Evolutionary conservation across 2,888 invertebrate species (phyloP), one percentile per base, ranked within the genome.

Genomic region (Caenorhabditis sp.): DNA sequence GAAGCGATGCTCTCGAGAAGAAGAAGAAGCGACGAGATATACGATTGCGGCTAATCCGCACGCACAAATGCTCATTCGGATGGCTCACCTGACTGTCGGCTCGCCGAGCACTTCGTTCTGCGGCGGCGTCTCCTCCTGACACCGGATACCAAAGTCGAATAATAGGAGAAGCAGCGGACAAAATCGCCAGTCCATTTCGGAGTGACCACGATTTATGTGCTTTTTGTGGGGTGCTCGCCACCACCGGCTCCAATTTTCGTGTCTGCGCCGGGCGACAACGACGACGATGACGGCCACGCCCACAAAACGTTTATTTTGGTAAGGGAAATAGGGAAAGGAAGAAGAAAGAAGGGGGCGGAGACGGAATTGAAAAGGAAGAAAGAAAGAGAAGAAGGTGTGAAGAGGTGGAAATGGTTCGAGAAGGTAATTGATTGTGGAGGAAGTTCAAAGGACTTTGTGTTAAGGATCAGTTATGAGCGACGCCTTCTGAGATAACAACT

Each of bases 271-370:
- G 52, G 37, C 61, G 48, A 48, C 55, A 13, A 46, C 55, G 52
- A 68, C 32, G 26, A 63, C n/a, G 68, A 59, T 50, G 66, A 68
- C 39, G 50, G 58, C 52, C 68, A 68, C 68, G 68, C 68, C 68
- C 68, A 71, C 68, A 53, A 68, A 68, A 68, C 68, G 52, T 68
- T 68, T 68, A 68, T 68, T 68, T 66, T 56, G 63, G 46, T 39
- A 46, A 39, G 46, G 30, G 50, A 26, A 50, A 20, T n/a, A 48
- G 50, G 63, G 39, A 15, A 11, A 30, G 56, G 63, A 56, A 62
- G 20, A 20, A 24, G 17, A 58, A 5, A 43, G 43, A 58, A n/a
- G 11, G 24, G 2, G 26, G 46, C 1, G 39, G 39, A 39, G 39
- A 32, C 20, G 13, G 37, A 45, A 39, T 41, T 22, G 48, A 13